phyloP scores from a whole-genome alignment of 2,888 invertebrate species.

The Chironomus tentans region DNA sequence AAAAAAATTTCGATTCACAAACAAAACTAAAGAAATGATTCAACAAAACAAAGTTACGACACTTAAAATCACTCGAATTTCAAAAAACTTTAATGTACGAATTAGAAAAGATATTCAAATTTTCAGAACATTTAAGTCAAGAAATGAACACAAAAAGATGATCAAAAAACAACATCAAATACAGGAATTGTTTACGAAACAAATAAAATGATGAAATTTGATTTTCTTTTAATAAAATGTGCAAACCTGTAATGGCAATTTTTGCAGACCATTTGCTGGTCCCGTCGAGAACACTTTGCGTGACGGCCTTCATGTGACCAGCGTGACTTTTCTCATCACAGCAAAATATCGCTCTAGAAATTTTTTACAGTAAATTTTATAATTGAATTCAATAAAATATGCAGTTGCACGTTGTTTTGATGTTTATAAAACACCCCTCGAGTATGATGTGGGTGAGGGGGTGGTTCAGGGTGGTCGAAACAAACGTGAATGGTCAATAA shows the following conservation, averaged over 20 bases:
- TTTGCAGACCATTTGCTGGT: constrained; percentile 99
- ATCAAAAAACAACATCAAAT: neutral
- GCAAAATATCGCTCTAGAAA: constrained; percentile 83
- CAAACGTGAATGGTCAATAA: constrained; percentile 25
- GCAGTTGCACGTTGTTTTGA: too few relatives aligned
- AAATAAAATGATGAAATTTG: neutral
- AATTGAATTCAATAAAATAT: too few relatives aligned
- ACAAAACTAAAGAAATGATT: too few relatives aligned
- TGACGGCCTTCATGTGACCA: constrained; percentile 95
- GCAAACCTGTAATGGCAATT: constrained; percentile 99
- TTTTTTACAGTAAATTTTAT: neutral
- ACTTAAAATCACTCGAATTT: too few relatives aligned
- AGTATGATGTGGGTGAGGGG: too few relatives aligned
- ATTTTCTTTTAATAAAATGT: neutral
- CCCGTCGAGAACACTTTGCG: constrained; percentile 97
- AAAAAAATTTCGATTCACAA: too few relatives aligned
- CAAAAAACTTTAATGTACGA: too few relatives aligned
- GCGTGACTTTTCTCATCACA: constrained; percentile 89
- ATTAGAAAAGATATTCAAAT: too few relatives aligned
- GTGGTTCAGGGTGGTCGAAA: constrained; percentile 40
- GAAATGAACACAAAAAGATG: too few relatives aligned
- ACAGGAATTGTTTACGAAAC: neutral
- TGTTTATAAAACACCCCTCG: too few relatives aligned
- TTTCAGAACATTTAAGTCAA: too few relatives aligned
- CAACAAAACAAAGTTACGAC: too few relatives aligned